Base-by-base conservation (phyloP, 2,113 vertebrate genomes). In the Bombycilla garrulus region DNA sequence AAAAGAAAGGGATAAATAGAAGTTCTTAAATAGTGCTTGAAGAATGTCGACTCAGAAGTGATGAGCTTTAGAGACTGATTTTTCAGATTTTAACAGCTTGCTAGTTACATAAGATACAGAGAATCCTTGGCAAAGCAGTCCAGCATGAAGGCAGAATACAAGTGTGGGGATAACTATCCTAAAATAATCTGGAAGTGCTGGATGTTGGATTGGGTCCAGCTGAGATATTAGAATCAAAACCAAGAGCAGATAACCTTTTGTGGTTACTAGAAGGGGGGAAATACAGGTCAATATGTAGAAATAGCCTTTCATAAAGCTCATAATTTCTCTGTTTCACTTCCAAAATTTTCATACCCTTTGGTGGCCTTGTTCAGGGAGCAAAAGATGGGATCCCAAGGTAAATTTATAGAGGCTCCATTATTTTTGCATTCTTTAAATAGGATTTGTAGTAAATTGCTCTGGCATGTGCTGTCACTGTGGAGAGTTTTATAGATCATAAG, bases 21-120 rank as follows among this genome's bases (percentile, higher is more conserved):
- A 77, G 45, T 66, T 88, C 67, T 80, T 62, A 90, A 90, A 36
- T 48, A 88, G 35, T 26, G 21, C 47, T 22, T 66, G 71, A 78
- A 92, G 53, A 51, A 62, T 33, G 14, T 65, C 58, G 58, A 35
- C 29, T 83, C 3, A 5, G 35, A 79, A 80, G 38, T 70, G 29
- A 56, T 71, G 86, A 88, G 67, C 61, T 81, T 82, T 83, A 53
- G 71, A 83, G 60, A 42, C 58, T 42, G 35, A 35, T 86, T 94
- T 93, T 83, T 62, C 56, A 31, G 67, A 42, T 83, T 78, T 20
- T 92, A 73, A 62, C 86, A 95, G 64, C 90, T 96, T 93, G 88
- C 58, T 81, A 44, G 90, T 96, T 97, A 90, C 20, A 29, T 90
- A 88, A 93, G 66, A 65, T 29, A n/a, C 47, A 82, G 58, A 61